Conservation (phyloP, 1,140 invertebrate genomes). For the Philaenus spumarius region DNA sequence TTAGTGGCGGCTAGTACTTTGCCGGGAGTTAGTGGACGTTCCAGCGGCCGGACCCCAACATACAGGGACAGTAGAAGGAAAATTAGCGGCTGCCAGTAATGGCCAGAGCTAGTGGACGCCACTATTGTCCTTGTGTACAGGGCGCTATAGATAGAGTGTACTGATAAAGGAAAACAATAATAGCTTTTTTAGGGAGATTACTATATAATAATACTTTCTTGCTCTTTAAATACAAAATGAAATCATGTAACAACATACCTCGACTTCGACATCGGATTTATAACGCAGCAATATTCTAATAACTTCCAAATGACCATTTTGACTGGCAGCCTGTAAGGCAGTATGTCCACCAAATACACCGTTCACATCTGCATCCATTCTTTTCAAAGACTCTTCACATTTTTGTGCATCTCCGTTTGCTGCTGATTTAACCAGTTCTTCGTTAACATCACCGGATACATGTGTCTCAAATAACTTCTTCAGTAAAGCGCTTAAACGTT, state of each 20-base stretch:
- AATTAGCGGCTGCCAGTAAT: too few relatives aligned
- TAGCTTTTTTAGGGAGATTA: too few relatives aligned
- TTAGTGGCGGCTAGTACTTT: too few relatives aligned
- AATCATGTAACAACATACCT: slow-evolving; percentile 53
- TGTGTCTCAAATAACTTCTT: slow-evolving; percentile 95
- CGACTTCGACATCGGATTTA: slow-evolving; percentile 87
- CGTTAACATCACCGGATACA: slow-evolving; percentile 89
- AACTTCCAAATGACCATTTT: slow-evolving; percentile 95
- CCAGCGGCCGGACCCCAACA: too few relatives aligned
- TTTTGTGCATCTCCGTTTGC: slow-evolving; percentile 90
- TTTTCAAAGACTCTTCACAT: slow-evolving; percentile 79
- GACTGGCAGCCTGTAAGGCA: slow-evolving; percentile 91
- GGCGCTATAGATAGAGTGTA: too few relatives aligned
- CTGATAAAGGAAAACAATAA: too few relatives aligned
- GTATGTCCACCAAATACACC: slow-evolving; percentile 94
- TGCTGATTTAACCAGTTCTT: slow-evolving; percentile 95
- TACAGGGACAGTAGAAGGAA: too few relatives aligned
- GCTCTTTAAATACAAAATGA: too few relatives aligned
- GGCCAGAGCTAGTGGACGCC: too few relatives aligned
- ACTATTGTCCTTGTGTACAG: too few relatives aligned
- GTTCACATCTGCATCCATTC: slow-evolving; percentile 81
- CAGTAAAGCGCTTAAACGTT: slow-evolving; percentile 84
- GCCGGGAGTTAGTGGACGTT: too few relatives aligned
- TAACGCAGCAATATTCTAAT: slow-evolving; percentile 81
- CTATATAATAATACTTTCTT: too few relatives aligned